These are phyloP conservation scores for Chamaetylas fuelleborni DNA, from an alignment of 2,113 vertebrate genomes.

Conservation along the genomic window DNA sequence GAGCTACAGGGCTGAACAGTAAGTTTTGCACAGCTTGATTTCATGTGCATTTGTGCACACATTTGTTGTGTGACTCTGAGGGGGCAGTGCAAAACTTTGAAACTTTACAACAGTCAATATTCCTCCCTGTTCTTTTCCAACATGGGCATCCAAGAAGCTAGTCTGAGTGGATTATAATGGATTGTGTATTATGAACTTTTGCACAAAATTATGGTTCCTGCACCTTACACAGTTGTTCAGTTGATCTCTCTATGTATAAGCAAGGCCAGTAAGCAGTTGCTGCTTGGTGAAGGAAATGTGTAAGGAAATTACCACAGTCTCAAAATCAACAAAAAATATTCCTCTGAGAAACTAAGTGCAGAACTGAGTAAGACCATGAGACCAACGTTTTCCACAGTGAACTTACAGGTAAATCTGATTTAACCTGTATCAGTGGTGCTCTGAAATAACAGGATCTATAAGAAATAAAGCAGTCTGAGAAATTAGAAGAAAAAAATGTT, in stretches of 20 bases:
- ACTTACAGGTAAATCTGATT: neutral
- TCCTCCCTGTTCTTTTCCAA: neutral
- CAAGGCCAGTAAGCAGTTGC: neutral
- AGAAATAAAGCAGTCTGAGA: neutral
- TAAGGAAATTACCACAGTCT: neutral
- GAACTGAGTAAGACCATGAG: neutral
- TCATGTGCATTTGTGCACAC: neutral
- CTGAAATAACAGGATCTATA: neutral
- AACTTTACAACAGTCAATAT: neutral
- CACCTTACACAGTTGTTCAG: neutral
- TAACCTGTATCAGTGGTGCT: neutral
- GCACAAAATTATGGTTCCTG: neutral
- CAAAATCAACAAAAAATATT: neutral
- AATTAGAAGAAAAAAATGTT: neutral
- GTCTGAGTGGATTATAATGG: neutral
- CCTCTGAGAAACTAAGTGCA: neutral
- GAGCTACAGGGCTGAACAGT: neutral
- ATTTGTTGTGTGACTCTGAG: neutral
- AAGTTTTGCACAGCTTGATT: neutral
- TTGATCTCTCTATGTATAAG: neutral
- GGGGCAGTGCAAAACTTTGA: neutral
- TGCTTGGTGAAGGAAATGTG: neutral
- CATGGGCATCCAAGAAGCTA: neutral
- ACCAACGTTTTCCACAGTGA: neutral
- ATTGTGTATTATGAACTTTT: neutral